Conservation (phyloP, 1,140 invertebrate genomes). For the Trachymyrmex cornetzi region DNA sequence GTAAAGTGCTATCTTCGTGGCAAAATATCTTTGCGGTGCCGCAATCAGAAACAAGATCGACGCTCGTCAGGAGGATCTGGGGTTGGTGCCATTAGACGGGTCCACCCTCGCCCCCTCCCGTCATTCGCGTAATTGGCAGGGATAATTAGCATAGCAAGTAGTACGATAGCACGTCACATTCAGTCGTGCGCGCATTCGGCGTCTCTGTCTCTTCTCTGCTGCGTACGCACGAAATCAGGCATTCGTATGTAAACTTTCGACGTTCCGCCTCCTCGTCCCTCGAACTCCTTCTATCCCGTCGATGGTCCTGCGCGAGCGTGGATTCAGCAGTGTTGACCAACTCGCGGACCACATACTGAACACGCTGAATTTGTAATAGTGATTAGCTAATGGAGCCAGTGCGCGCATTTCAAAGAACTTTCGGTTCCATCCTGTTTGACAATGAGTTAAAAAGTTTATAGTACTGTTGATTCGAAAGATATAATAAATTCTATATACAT, state of each 20-base stretch:
- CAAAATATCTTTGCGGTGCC: slow-evolving; percentile 60
- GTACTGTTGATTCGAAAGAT: background rate
- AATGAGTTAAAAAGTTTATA: background rate
- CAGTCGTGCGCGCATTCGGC: slow-evolving; percentile 53
- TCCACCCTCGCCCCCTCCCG: slow-evolving; percentile 37
- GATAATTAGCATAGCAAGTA: slow-evolving; percentile 80
- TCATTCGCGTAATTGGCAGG: slow-evolving; percentile 80
- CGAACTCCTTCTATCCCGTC: slow-evolving; percentile 63
- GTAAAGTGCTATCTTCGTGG: slow-evolving; percentile 35
- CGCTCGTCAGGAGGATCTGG: slow-evolving; percentile 63
- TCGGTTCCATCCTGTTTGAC: background rate
- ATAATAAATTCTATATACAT: background rate
- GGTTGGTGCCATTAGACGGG: slow-evolving; percentile 58
- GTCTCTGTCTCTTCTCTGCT: slow-evolving; percentile 21
- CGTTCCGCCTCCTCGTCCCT: slow-evolving; percentile 64
- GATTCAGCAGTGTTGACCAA: slow-evolving; percentile 52
- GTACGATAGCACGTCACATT: slow-evolving; percentile 78
- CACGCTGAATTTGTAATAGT: slow-evolving; percentile 30
- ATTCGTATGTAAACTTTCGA: slow-evolving; percentile 84
- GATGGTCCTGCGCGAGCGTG: slow-evolving; percentile 56
- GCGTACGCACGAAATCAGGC: slow-evolving; percentile 78
- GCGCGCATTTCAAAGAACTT: background rate
- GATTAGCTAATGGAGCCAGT: slow-evolving; percentile 49
- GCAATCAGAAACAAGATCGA: slow-evolving; percentile 61
- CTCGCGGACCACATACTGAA: slow-evolving; percentile 48